A percentile compares a stretch with the other conserved stretches of the same genome.
These are phyloP conservation scores for Buceros bicornis DNA, from an alignment of 2,797 vertebrate species.

Conservation along the genomic window DNA sequence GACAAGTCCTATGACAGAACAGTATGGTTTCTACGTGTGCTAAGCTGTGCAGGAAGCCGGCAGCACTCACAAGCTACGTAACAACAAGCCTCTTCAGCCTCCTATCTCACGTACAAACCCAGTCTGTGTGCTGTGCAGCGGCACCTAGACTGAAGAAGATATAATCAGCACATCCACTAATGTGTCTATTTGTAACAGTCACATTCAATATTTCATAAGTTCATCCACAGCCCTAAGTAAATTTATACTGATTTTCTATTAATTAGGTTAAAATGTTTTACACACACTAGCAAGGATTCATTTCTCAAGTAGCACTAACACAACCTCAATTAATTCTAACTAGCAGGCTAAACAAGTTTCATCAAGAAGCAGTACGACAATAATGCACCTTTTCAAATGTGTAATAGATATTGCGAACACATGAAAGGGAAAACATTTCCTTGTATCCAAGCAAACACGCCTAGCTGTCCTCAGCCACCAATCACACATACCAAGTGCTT, in stretches of 20 bases:
- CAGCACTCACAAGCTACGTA: background rate
- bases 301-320: background rate
- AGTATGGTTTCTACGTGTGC: background rate
- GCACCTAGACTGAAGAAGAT: background rate
- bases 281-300: background rate
- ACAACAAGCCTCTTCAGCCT: background rate
- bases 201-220: background rate
- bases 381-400: background rate
- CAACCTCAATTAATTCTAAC: background rate
- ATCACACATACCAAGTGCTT: background rate
- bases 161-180: background rate
- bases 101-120: background rate
- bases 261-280: background rate
- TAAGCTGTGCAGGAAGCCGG: background rate
- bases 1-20: background rate
- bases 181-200: background rate
- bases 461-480: background rate
- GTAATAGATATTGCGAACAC: background rate
- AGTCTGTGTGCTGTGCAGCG: background rate
- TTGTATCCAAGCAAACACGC: background rate
- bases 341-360: background rate
- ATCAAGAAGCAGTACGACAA: background rate
- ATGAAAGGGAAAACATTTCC: background rate
- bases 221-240: background rate
- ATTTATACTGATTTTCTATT: background rate